Evolutionary conservation across 2,888 invertebrate genomes (phyloP).

Genomic region (Pilophorus perplexus): DNA sequence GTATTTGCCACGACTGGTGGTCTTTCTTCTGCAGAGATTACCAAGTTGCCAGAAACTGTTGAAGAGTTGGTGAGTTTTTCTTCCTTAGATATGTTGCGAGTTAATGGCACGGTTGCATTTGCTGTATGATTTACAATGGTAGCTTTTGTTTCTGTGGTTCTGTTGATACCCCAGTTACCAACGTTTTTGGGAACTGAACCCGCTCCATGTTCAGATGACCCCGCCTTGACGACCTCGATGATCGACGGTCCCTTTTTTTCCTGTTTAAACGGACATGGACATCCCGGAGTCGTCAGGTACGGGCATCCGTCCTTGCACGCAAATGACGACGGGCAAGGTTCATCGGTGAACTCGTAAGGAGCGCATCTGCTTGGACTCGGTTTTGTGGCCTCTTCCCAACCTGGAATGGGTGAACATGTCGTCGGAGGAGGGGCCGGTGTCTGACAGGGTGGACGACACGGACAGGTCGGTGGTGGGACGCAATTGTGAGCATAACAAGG

Average conservation of each 20-base stretch:
- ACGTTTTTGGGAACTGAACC: too few relatives aligned
- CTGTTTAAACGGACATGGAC: background rate
- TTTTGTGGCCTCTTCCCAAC: background rate
- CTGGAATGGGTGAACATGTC: background rate
- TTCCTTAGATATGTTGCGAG: too few relatives aligned
- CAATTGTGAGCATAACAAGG: conserved; percentile 1
- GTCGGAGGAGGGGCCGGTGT: background rate
- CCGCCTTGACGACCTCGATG: background rate
- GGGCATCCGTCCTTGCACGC: background rate
- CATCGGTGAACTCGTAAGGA: background rate
- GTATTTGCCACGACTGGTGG: too few relatives aligned
- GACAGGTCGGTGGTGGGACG: background rate
- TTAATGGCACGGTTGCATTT: too few relatives aligned
- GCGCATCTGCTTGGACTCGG: background rate
- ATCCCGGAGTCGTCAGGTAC: background rate
- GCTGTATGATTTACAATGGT: too few relatives aligned
- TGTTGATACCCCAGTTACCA: too few relatives aligned
- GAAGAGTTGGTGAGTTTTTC: too few relatives aligned
- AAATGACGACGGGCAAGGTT: background rate
- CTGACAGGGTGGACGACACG: background rate
- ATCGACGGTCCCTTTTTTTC: too few relatives aligned
- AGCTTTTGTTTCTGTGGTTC: too few relatives aligned
- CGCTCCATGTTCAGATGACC: too few relatives aligned
- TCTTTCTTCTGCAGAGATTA: too few relatives aligned
- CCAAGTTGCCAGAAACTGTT: too few relatives aligned